Percentiles rank a stretch among this genome's conserved stretches.
phyloP scores from a whole-genome alignment of 2,888 invertebrate genomes.

The Arenicola marina region DNA sequence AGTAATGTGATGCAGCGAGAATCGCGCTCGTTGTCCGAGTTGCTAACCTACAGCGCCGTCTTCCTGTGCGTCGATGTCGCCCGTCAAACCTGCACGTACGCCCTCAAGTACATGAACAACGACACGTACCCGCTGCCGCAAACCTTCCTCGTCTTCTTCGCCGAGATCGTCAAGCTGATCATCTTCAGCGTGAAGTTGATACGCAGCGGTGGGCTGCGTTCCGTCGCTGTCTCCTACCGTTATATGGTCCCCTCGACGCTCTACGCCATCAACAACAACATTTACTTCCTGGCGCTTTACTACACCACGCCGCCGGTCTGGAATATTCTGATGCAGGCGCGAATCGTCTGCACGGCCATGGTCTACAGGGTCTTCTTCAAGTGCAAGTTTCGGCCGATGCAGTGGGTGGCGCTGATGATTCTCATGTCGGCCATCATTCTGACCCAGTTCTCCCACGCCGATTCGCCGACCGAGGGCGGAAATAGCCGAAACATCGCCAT shows the following conservation, averaged over 20 bases:
- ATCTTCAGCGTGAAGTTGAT: constrained; percentile 10
- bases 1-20: constrained; percentile 7
- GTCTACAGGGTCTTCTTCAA: constrained; percentile 20
- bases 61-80: constrained; percentile 18
- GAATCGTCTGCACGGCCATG: constrained; percentile 20
- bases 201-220: not conserved
- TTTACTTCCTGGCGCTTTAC: constrained; percentile 23
- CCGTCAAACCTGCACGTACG: constrained; percentile 20
- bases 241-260: constrained; percentile 22
- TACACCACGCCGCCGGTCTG: constrained; percentile 29
- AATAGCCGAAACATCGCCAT: constrained; percentile 11
- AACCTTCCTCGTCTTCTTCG: constrained; percentile 16
- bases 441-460: constrained; percentile 17
- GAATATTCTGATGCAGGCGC: constrained; percentile 21
- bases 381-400: constrained; percentile 3
- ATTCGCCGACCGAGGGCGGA: not conserved
- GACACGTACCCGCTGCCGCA: constrained; percentile 21
- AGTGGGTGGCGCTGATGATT: constrained; percentile 18
- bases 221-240: constrained; percentile 16
- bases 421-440: constrained; percentile 13
- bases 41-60: constrained; percentile 10
- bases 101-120: constrained; percentile 28
- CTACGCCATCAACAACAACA: constrained; percentile 29
- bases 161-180: constrained; percentile 5
- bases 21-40: not conserved